Evolutionary conservation across 2,888 invertebrate genomes (phyloP).

Genomic region (Beris morrisii): DNA sequence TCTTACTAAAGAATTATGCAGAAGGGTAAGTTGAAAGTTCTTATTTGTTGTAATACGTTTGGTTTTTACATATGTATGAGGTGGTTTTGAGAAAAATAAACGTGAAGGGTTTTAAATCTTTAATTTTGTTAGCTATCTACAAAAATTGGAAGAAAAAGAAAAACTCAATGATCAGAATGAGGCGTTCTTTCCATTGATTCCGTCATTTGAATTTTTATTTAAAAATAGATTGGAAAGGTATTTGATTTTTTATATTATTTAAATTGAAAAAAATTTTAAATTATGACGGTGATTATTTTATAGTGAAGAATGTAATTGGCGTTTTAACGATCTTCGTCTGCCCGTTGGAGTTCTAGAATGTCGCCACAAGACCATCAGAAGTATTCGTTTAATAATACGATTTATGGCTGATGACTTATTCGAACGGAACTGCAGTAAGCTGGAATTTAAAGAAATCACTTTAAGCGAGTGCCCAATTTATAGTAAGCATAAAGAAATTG

Average conservation of each 20-base stretch:
- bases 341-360: constrained; percentile 30
- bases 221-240: constrained; percentile 29
- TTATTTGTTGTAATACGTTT: background rate
- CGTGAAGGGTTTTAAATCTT: background rate
- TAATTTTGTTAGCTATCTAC: background rate
- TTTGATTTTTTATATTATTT: too few species aligned
- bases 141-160: background rate
- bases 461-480: constrained; percentile 13
- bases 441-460: constrained; percentile 20
- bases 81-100: background rate
- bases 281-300: background rate
- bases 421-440: constrained; percentile 1
- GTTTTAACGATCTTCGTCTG: constrained; percentile 16
- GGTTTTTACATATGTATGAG: too few species aligned
- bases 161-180: background rate
- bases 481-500: constrained; percentile 24
- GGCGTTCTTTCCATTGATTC: constrained; percentile 21
- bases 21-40: constrained; percentile 25
- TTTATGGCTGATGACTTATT: constrained; percentile 9
- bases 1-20: constrained; percentile 29
- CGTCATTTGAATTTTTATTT: constrained; percentile 24
- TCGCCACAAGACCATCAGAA: constrained; percentile 5
- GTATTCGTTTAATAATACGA: constrained; percentile 9
- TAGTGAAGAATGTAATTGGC: constrained; percentile 25
- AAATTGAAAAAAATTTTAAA: too few species aligned